Evolutionary conservation across 1,140 invertebrate genomes (phyloP).

Genomic region (Tetragnatha versicolor): DNA sequence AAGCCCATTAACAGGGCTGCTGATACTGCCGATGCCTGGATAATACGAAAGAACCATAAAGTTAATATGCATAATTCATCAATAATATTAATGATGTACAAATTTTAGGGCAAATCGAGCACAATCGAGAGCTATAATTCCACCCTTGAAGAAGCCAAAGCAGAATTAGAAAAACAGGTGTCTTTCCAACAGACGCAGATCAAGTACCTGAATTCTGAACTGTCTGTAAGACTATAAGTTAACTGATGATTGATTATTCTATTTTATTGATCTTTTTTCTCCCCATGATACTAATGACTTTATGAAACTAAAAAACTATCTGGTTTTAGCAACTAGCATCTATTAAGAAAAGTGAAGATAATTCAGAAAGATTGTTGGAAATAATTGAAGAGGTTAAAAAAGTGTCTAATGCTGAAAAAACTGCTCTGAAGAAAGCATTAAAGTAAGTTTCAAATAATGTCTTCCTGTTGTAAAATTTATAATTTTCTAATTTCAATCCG

Average conservation of each 20-base stretch:
- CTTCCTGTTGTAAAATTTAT: neutral
- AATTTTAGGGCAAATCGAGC: conserved; percentile 1
- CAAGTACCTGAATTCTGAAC: conserved; percentile 1
- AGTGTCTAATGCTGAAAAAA: conserved; percentile 19
- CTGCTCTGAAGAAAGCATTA: conserved; percentile 33
- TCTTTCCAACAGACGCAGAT: conserved; percentile 11
- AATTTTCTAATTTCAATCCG: too few relatives aligned
- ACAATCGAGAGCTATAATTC: conserved; percentile 29
- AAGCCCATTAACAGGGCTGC: too few relatives aligned
- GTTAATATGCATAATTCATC: neutral
- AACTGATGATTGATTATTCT: neutral
- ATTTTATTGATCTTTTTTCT: neutral
- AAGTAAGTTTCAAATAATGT: conserved; percentile 10
- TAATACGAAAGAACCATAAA: too few relatives aligned
- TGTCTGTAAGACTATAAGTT: neutral
- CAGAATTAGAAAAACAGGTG: neutral
- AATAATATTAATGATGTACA: neutral
- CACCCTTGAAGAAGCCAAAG: conserved; percentile 20
- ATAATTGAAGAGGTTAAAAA: conserved; percentile 15
- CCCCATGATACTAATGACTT: neutral
- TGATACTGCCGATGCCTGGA: too few relatives aligned
- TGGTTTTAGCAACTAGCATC: neutral
- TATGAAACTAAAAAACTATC: neutral
- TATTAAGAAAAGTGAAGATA: neutral
- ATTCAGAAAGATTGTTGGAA: neutral